Conservation (phyloP, 2,113 vertebrate genomes). For the Ginglymostoma cirratum region DNA sequence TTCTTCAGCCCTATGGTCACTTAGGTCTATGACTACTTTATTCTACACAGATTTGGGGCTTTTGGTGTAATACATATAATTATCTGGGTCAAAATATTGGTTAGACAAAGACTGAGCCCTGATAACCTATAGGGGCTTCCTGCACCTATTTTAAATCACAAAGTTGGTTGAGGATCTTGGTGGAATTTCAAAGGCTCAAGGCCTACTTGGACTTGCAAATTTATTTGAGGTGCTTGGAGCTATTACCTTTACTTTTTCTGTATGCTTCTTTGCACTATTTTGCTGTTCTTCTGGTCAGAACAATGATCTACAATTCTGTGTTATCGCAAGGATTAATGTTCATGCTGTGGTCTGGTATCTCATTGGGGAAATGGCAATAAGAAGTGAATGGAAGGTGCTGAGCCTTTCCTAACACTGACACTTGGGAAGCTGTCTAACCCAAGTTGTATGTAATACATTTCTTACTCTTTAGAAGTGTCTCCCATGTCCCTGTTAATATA, state of each 20-base stretch:
- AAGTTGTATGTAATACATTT: too few species aligned
- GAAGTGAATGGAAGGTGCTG: too few species aligned
- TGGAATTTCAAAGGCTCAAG: background rate
- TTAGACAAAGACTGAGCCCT: background rate
- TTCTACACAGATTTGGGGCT: background rate
- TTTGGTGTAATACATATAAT: background rate
- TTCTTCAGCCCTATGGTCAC: too few species aligned
- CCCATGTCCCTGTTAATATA: background rate
- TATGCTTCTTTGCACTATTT: too few species aligned
- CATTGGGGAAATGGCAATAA: too few species aligned
- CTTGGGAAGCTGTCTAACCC: too few species aligned
- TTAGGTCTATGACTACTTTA: background rate
- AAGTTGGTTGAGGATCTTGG: background rate
- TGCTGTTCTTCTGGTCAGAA: too few species aligned
- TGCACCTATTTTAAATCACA: background rate
- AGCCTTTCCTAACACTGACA: too few species aligned
- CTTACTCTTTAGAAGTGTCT: background rate
- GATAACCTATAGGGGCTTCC: background rate
- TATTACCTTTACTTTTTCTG: too few species aligned
- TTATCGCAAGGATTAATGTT: too few species aligned
- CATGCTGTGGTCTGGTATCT: too few species aligned
- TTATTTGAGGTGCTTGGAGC: background rate
- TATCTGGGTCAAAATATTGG: background rate
- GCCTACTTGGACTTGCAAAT: background rate
- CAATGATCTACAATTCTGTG: too few species aligned